These are phyloP conservation scores for Slavum lentiscoides DNA, from an alignment of 2,888 invertebrate genomes.

Conservation along the genomic window DNA sequence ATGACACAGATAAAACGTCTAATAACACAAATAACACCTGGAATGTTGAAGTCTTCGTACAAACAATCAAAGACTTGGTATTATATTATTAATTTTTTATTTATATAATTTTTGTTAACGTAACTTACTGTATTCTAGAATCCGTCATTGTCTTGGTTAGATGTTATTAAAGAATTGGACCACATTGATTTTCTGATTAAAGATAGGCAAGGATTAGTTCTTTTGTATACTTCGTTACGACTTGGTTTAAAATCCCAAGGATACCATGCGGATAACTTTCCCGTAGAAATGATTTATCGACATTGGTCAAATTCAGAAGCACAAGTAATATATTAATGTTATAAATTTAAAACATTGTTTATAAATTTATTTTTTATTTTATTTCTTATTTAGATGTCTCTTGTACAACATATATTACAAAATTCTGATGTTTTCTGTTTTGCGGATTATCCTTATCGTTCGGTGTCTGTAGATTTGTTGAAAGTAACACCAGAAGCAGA, in stretches of 20 bases:
- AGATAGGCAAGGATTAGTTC: slow-evolving; percentile 80
- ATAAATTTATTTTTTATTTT: slow-evolving; percentile 41
- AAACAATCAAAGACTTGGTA: slow-evolving; percentile 85
- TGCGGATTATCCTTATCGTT: slow-evolving; percentile 85
- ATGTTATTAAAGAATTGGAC: slow-evolving; percentile 88
- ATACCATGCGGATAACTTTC: slow-evolving; percentile 74
- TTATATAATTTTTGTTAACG: not conserved
- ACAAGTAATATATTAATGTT: slow-evolving; percentile 61
- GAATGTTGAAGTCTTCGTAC: slow-evolving; percentile 93
- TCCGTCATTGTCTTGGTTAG: slow-evolving; percentile 87
- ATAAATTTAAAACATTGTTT: not conserved
- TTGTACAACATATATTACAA: slow-evolving; percentile 83
- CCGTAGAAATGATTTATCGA: slow-evolving; percentile 85
- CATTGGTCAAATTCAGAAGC: slow-evolving; percentile 93
- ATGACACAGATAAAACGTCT: slow-evolving; percentile 53
- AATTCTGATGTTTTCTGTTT: slow-evolving; percentile 93
- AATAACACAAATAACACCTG: slow-evolving; percentile 67
- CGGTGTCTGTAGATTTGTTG: slow-evolving; percentile 83
- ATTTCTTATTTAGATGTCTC: slow-evolving; percentile 69
- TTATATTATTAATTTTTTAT: not conserved
- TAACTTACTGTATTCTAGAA: slow-evolving; percentile 58
- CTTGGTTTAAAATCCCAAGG: slow-evolving; percentile 76
- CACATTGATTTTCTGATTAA: slow-evolving; percentile 86
- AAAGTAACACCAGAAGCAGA: slow-evolving; percentile 95
- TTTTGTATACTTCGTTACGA: slow-evolving; percentile 81